Evolutionary conservation across 2,113 vertebrate species (phyloP).

Genomic region (Gasterosteus aculeatus): DNA sequence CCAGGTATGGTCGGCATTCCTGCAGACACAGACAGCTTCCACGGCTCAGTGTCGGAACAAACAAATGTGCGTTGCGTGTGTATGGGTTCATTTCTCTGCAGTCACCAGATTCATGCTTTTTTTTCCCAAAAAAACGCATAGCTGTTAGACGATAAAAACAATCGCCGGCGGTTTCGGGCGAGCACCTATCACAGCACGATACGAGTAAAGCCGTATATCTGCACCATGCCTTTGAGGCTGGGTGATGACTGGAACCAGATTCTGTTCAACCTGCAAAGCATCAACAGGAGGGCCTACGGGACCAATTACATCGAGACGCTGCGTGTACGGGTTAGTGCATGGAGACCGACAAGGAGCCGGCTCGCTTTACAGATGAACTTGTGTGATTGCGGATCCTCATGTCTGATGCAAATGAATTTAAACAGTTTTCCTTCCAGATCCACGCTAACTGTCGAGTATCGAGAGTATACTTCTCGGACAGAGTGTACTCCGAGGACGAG

Average conservation of each 20-base stretch:
- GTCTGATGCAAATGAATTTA: not conserved
- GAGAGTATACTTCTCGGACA: constrained; percentile 96
- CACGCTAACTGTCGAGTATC: constrained; percentile 96
- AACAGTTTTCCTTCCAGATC: constrained; percentile 82
- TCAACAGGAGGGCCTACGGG: constrained; percentile 93
- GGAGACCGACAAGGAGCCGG: not conserved
- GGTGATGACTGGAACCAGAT: constrained; percentile 99
- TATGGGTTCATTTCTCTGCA: not conserved
- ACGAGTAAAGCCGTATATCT: constrained; percentile 96
- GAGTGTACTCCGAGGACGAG: constrained; percentile 96
- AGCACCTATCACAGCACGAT: constrained; percentile 98
- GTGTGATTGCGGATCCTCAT: not conserved
- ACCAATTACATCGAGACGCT: constrained; percentile 73
- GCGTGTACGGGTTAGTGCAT: constrained; percentile 88
- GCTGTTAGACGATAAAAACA: constrained; percentile 97
- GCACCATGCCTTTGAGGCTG: constrained; percentile 97
- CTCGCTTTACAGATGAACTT: not conserved
- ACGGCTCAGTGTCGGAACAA: not conserved
- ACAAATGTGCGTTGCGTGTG: not conserved
- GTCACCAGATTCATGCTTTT: not conserved
- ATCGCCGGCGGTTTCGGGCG: constrained; percentile 90
- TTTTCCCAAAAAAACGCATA: constrained; percentile 47
- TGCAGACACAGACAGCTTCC: not conserved
- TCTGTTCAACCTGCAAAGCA: constrained; percentile 95
- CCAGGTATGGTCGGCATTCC: constrained; percentile 82